Evolutionary conservation across 1,140 invertebrate genomes (phyloP).

Genomic region (Onthophagus taurus): DNA sequence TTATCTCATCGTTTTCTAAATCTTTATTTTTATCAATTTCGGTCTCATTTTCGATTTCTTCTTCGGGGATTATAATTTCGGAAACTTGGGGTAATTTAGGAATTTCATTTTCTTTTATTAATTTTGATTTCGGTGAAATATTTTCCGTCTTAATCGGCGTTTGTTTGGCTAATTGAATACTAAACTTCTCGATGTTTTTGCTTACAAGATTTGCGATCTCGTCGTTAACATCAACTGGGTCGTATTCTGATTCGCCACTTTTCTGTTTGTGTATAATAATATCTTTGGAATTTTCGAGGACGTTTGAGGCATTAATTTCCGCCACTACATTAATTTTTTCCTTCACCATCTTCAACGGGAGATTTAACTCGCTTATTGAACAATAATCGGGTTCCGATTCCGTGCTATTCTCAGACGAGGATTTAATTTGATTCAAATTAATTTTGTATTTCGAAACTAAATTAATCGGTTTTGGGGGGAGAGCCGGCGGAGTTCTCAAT

Average conservation of each 20-base stretch:
- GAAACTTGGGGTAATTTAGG: constrained; percentile 51
- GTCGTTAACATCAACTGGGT: constrained; percentile 17
- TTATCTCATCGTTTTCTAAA: no score
- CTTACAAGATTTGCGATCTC: constrained; percentile 22
- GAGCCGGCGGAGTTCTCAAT: constrained; percentile 52
- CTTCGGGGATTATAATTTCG: constrained; percentile 51
- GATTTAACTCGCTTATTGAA: constrained; percentile 54
- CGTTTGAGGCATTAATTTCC: constrained; percentile 27
- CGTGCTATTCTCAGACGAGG: constrained; percentile 25
- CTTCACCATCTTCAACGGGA: constrained; percentile 38
- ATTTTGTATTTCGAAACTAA: constrained; percentile 50
- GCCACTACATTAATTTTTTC: constrained; percentile 29
- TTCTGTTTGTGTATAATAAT: constrained; percentile 15
- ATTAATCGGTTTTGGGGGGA: constrained; percentile 61
- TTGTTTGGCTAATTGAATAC: constrained; percentile 31
- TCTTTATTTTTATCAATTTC: constrained; percentile 29
- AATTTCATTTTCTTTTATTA: constrained; percentile 44
- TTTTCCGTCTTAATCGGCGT: constrained; percentile 26
- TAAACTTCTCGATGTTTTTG: constrained; percentile 32
- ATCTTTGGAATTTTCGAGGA: constrained; percentile 1
- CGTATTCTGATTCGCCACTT: constrained; percentile 15
- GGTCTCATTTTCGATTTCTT: constrained; percentile 39
- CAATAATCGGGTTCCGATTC: constrained; percentile 52
- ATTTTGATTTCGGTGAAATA: constrained; percentile 38
- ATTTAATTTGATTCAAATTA: constrained; percentile 23